Conservation (phyloP, 2,797 vertebrate genomes). For the Falco peregrinus region DNA sequence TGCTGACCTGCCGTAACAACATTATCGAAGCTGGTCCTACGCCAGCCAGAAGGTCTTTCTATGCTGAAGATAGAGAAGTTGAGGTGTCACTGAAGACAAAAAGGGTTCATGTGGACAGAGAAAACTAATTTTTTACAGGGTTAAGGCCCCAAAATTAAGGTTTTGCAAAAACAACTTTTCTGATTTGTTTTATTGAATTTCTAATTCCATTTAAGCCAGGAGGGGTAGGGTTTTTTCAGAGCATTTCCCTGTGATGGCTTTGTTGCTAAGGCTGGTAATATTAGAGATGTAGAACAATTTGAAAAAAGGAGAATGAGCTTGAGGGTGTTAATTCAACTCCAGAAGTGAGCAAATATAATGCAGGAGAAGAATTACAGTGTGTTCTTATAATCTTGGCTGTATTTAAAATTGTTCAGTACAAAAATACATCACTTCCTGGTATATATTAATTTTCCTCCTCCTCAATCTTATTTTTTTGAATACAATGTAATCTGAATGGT, state of each 20-base stretch:
- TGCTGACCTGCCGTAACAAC: accelerated
- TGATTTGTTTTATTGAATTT: not conserved
- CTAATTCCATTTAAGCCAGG: not conserved
- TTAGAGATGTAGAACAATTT: not conserved
- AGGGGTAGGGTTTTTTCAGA: not conserved
- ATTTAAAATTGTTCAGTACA: not conserved
- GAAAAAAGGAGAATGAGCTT: not conserved
- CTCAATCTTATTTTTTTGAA: not conserved
- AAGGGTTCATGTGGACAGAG: accelerated
- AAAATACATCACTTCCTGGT: not conserved
- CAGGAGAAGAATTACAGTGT: not conserved
- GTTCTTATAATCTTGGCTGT: not conserved
- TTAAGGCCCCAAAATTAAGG: not conserved
- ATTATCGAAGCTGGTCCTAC: accelerated
- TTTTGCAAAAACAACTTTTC: not conserved
- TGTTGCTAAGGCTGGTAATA: not conserved
- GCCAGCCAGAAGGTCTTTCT: accelerated
- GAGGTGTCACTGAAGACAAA: too few relatives aligned
- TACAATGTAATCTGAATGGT: not conserved
- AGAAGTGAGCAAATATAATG: not conserved
- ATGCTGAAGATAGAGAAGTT: accelerated
- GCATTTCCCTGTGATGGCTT: not conserved
- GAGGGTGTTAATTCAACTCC: not conserved
- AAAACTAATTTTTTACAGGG: not conserved
- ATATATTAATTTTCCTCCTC: not conserved